These are phyloP conservation scores for Acanthococcus lagerstroemiae DNA, from an alignment of 2,888 invertebrate genomes.

Conservation along the genomic window DNA sequence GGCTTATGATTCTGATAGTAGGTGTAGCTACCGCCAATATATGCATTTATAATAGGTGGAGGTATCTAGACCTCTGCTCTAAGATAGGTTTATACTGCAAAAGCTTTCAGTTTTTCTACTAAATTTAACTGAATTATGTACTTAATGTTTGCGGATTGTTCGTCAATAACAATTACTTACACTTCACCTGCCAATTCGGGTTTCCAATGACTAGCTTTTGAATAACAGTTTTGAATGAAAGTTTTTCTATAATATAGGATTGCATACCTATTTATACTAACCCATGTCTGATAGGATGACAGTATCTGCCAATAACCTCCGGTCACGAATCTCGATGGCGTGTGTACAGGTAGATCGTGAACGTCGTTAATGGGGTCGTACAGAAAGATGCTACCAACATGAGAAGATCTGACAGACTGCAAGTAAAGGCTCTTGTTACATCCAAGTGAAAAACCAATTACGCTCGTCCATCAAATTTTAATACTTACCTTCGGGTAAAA, in stretches of 20 bases:
- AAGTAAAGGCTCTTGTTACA: not conserved
- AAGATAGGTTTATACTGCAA: no score
- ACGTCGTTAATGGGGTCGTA: not conserved
- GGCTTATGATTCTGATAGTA: no score
- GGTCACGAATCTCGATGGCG: constrained; percentile 22
- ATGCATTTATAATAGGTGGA: no score
- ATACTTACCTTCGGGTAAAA: constrained; percentile 15
- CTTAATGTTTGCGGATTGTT: no score
- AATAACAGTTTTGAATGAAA: not conserved
- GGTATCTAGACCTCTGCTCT: no score
- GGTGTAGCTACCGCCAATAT: no score
- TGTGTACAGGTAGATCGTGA: constrained; percentile 2
- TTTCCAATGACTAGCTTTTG: no score
- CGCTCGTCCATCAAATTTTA: not conserved
- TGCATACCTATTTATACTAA: no score
- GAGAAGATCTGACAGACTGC: constrained; percentile 6
- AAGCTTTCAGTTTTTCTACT: no score
- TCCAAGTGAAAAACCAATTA: not conserved
- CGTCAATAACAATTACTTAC: not conserved
- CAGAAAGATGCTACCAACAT: not conserved
- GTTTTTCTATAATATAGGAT: not conserved
- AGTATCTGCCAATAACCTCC: constrained; percentile 27
- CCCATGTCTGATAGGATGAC: constrained; percentile 26
- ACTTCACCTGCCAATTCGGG: not conserved
- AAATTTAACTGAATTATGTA: no score